Evolutionary conservation across 2,797 vertebrate genomes (phyloP).

Genomic region (Bufotes viridis): DNA sequence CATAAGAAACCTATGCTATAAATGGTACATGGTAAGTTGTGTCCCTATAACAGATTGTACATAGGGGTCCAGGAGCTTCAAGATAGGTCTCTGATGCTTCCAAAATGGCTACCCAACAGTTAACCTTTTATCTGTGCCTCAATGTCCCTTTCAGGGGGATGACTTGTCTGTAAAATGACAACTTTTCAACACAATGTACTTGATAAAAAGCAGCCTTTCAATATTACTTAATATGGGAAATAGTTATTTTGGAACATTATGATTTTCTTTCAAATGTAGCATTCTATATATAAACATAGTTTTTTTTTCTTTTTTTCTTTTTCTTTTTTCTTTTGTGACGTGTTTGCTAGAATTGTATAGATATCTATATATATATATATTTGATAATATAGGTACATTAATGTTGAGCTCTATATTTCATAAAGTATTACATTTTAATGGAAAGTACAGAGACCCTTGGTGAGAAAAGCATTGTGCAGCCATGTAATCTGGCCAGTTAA

Average conservation of each 20-base stretch:
- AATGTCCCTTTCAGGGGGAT: conserved; percentile 59
- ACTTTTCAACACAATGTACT: conserved; percentile 67
- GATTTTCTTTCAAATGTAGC: conserved; percentile 60
- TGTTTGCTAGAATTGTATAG: conserved; percentile 39
- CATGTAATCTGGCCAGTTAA: conserved; percentile 34
- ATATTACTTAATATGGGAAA: conserved; percentile 64
- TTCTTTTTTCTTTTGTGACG: conserved; percentile 12
- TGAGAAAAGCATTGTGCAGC: neutral
- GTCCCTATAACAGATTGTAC: neutral
- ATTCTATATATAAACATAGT: neutral
- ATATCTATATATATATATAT: neutral
- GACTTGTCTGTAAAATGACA: conserved; percentile 62
- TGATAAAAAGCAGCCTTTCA: conserved; percentile 62
- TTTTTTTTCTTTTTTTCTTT: neutral
- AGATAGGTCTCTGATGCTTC: neutral
- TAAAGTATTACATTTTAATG: conserved; percentile 28
- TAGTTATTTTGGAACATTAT: conserved; percentile 62
- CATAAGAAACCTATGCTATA: neutral
- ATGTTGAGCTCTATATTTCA: conserved; percentile 36
- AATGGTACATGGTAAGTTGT: neutral
- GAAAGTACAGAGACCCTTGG: neutral
- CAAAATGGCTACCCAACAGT: neutral
- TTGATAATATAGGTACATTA: conserved; percentile 47
- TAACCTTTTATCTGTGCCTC: conserved; percentile 43
- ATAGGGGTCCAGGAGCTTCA: neutral